These are phyloP conservation scores for Oreohelix idahoensis DNA, from an alignment of 1,140 invertebrate species.

Conservation along the genomic window DNA sequence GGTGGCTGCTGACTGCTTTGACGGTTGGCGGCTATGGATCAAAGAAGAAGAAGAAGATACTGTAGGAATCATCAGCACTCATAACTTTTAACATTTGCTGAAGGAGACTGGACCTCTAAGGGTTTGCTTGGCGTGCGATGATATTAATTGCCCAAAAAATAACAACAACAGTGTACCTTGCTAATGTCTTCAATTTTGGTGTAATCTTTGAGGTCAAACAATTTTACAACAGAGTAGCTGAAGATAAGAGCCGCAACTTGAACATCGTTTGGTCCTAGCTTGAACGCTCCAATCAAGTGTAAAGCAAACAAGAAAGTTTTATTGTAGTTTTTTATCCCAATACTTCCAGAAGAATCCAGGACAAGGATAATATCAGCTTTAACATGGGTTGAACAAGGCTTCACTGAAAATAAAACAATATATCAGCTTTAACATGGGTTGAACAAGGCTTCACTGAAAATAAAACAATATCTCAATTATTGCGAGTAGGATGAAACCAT, in stretches of 20 bases:
- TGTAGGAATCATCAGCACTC: no score
- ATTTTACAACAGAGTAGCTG: not conserved
- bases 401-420: no score
- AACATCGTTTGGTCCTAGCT: not conserved
- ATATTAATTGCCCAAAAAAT: no score
- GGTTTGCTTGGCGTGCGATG: no score
- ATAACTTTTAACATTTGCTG: no score
- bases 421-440: not conserved
- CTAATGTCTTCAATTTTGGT: not conserved
- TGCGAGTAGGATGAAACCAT: no score
- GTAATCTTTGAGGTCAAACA: not conserved
- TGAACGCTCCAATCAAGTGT: not conserved
- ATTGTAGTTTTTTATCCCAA: not conserved
- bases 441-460: not conserved
- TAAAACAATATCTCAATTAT: no score
- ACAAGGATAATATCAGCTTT: not conserved
- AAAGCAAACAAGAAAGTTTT: not conserved
- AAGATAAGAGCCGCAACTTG: not conserved
- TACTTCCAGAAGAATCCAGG: not conserved
- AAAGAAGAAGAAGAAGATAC: no score
- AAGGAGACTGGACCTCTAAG: no score
- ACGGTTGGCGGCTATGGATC: no score
- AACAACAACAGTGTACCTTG: no score
- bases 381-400: not conserved
- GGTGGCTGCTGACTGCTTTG: no score